phyloP scores from a whole-genome alignment of 2,113 vertebrate genomes.

The Origma solitaria region DNA sequence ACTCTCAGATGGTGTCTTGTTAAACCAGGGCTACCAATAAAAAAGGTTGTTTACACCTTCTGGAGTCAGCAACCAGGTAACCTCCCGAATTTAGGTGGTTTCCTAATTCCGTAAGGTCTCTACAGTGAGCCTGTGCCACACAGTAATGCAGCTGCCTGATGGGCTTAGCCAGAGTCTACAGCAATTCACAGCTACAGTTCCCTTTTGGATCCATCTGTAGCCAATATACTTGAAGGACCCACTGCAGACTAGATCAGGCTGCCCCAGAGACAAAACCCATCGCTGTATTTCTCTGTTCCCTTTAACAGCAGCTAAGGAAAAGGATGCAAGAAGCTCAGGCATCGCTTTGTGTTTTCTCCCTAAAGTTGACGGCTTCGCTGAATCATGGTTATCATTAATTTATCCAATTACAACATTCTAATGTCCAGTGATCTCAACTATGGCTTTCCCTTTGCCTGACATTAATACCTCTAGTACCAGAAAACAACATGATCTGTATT shows the following conservation, averaged over 20 bases:
- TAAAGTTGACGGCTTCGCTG: background rate
- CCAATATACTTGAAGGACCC: rapidly evolving
- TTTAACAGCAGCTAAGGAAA: background rate
- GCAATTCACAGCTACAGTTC: background rate
- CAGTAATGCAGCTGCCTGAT: background rate
- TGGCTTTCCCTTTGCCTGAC: background rate
- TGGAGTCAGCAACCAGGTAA: background rate
- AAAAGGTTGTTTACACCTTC: background rate
- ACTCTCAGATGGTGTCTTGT: background rate
- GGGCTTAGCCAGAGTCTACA: background rate
- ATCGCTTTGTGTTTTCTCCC: background rate
- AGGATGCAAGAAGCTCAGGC: background rate
- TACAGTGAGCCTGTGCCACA: background rate
- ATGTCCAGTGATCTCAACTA: background rate
- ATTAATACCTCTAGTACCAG: background rate
- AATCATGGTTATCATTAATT: background rate
- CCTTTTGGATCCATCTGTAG: background rate
- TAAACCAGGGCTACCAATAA: background rate
- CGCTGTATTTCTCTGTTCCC: background rate
- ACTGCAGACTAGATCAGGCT: background rate
- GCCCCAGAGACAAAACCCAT: background rate
- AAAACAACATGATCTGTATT: background rate
- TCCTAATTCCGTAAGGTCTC: background rate
- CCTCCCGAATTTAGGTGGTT: rapidly evolving
- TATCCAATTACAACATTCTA: background rate